Evolutionary conservation across 2,797 vertebrate species (phyloP).

Genomic region (Gouania willdenowi): DNA sequence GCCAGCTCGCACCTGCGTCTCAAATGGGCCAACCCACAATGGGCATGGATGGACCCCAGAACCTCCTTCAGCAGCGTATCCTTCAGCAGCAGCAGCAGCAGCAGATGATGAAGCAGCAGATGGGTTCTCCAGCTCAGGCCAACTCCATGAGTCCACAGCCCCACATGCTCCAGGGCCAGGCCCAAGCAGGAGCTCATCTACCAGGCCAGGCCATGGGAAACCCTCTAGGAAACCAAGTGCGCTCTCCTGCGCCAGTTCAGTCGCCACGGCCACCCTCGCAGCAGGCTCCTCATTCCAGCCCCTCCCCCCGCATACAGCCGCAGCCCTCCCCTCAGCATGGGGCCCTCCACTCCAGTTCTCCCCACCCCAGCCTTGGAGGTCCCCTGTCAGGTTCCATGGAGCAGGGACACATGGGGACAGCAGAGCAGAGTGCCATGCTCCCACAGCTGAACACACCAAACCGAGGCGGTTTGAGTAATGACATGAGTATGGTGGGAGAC

Average conservation of each 20-base stretch:
- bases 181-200: constrained; percentile 81
- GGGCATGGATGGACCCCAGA: constrained; percentile 84
- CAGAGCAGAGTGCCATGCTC: constrained; percentile 98
- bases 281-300: constrained; percentile 96
- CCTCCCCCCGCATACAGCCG: constrained; percentile 91
- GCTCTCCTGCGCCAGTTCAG: constrained; percentile 94
- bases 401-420: constrained; percentile 90
- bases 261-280: constrained; percentile 93
- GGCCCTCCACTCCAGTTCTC: constrained; percentile 90
- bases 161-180: constrained; percentile 92
- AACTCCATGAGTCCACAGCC: constrained; percentile 95
- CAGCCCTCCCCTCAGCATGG: constrained; percentile 92
- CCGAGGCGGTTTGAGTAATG: constrained; percentile 85
- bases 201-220: constrained; percentile 86
- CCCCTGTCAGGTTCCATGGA: constrained; percentile 90
- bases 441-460: constrained; percentile 92
- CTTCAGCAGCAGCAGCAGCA: constrained; percentile 76
- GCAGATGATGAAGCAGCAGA: constrained; percentile 88
- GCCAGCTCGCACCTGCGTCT: constrained; percentile 86
- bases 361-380: constrained; percentile 88
- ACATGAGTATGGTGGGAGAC: constrained; percentile 90
- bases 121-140: constrained; percentile 87
- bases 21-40: constrained; percentile 88
- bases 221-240: constrained; percentile 90
- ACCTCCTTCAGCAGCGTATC: constrained; percentile 79